Percentiles rank a stretch among this genome's conserved stretches.
phyloP scores from a whole-genome alignment of 2,113 vertebrate genomes.

The Odobenus rosmarus region DNA sequence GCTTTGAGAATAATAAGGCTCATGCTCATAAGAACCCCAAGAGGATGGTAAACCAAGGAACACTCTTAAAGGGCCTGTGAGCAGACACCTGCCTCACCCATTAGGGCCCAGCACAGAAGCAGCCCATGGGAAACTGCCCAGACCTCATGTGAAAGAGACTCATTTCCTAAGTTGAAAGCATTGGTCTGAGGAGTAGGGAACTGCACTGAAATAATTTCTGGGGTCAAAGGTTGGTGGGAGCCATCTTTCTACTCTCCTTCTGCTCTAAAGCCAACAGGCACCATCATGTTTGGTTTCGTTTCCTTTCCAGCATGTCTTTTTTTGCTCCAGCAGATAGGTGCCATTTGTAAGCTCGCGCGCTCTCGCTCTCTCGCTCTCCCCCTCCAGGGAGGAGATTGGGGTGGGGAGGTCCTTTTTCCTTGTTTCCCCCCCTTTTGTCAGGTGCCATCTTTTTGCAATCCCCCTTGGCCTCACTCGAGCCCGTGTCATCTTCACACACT shows the following conservation, averaged over 20 bases:
- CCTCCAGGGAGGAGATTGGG: neutral
- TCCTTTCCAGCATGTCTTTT: neutral
- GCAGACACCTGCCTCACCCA: neutral
- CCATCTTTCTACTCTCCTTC: neutral
- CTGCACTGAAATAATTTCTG: neutral
- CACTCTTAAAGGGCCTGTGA: neutral
- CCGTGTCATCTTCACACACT: neutral
- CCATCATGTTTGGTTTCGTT: neutral
- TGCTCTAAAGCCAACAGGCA: neutral
- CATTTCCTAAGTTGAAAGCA: neutral
- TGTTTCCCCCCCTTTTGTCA: neutral
- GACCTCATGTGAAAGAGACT: neutral
- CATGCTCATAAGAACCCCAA: neutral
- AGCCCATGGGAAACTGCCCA: neutral
- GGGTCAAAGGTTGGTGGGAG: neutral
- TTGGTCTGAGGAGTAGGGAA: neutral
- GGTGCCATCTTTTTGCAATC: neutral
- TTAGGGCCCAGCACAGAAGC: neutral
- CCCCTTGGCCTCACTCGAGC: neutral
- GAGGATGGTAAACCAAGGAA: neutral
- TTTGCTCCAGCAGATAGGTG: neutral
- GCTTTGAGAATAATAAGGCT: neutral
- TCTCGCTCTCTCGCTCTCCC: neutral
- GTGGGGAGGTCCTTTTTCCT: neutral
- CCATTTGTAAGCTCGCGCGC: neutral